Evolutionary conservation across 1,140 invertebrate genomes (phyloP).

Genomic region (Microplitis demolitor): DNA sequence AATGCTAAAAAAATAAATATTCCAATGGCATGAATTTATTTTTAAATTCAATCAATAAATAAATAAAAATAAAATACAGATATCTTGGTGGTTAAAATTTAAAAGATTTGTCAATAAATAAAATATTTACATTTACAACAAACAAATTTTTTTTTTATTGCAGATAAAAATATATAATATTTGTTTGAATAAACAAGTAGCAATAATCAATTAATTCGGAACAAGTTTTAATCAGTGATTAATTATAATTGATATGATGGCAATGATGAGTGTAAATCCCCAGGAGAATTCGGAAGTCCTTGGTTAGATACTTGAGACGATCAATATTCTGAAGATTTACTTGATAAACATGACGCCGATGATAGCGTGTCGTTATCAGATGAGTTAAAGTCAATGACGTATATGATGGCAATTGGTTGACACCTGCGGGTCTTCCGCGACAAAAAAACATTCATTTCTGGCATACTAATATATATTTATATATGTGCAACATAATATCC

Average conservation of each 20-base stretch:
- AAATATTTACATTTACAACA: too few relatives aligned
- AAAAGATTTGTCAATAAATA: too few relatives aligned
- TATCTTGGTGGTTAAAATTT: not conserved
- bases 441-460: not conserved
- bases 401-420: not conserved
- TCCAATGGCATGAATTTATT: not conserved
- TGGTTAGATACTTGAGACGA: not conserved
- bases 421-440: conserved; percentile 10
- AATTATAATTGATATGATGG: too few relatives aligned
- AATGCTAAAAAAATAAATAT: not conserved
- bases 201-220: too few relatives aligned
- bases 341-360: not conserved
- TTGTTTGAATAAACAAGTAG: too few relatives aligned
- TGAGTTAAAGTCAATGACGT: not conserved
- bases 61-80: not conserved
- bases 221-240: too few relatives aligned
- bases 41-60: too few relatives aligned
- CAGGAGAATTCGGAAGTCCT: conserved; percentile 3
- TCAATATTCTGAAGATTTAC: conserved; percentile 1
- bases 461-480: not conserved
- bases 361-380: not conserved
- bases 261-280: not conserved
- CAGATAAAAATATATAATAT: too few relatives aligned
- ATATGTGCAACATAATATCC: not conserved
- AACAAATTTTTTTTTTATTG: too few relatives aligned